phyloP scores from a whole-genome alignment of 2,113 vertebrate genomes.

The Calidris pygmaea region DNA sequence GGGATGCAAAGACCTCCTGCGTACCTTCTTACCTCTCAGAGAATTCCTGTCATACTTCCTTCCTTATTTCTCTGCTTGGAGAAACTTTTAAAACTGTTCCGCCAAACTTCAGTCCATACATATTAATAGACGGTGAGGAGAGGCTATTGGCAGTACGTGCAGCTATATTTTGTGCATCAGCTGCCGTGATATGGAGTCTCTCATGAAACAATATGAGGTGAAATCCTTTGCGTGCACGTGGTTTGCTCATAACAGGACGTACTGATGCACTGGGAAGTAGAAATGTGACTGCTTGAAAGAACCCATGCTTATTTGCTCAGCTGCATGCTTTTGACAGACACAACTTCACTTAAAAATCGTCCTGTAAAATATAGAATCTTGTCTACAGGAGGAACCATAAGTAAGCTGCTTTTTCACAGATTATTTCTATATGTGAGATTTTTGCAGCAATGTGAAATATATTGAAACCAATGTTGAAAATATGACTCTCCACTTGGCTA shows the following conservation, averaged over 20 bases:
- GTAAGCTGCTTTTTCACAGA: neutral
- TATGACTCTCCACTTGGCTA: neutral
- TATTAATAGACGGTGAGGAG: neutral
- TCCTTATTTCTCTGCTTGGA: neutral
- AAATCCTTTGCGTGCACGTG: neutral
- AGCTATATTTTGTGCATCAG: neutral
- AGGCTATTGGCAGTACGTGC: neutral
- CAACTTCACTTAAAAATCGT: neutral
- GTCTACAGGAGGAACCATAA: neutral
- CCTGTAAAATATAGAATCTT: neutral
- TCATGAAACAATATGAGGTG: neutral
- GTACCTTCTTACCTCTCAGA: neutral
- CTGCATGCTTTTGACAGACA: neutral
- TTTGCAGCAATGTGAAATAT: neutral
- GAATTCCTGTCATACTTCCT: neutral
- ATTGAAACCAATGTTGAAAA: neutral
- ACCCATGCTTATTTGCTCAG: neutral
- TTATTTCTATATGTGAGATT: neutral
- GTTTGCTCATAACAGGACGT: neutral
- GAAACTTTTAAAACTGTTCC: neutral
- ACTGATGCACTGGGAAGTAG: neutral
- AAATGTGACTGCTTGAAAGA: neutral
- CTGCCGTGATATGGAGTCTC: neutral
- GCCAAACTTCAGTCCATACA: neutral
- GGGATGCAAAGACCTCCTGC: neutral